Conservation (phyloP, 1,140 invertebrate species). For the Heliconius nattereri region DNA sequence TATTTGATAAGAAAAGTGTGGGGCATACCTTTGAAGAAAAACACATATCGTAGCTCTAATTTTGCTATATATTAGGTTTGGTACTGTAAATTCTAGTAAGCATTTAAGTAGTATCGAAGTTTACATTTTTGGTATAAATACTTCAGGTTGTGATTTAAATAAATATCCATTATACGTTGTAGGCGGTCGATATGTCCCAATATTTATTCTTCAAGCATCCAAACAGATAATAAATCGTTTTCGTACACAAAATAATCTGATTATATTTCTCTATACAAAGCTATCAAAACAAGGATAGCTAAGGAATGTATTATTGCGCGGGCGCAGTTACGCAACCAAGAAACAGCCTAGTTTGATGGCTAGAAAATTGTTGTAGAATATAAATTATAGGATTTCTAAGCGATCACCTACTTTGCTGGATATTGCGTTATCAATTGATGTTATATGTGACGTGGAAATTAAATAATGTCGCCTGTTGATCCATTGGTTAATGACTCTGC, state of each 20-base stretch:
- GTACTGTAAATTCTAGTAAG: no score
- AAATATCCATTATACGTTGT: not conserved
- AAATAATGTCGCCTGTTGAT: not conserved
- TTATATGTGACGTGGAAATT: conserved; percentile 8
- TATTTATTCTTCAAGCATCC: not conserved
- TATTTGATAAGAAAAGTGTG: not conserved
- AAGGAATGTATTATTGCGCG: conserved; percentile 24
- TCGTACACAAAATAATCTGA: not conserved
- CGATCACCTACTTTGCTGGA: not conserved
- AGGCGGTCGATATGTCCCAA: not conserved
- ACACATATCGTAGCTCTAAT: not conserved
- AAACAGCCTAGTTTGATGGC: conserved; percentile 19
- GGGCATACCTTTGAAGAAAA: not conserved
- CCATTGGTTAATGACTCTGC: not conserved
- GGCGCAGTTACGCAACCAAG: conserved; percentile 23
- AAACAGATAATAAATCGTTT: not conserved
- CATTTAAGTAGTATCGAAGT: no score
- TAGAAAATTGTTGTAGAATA: conserved; percentile 18
- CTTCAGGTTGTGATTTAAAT: not conserved
- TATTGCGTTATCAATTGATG: conserved; percentile 10
- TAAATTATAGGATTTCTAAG: conserved; percentile 23
- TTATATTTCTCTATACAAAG: conserved; percentile 18
- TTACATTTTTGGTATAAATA: not conserved
- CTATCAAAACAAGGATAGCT: conserved; percentile 25
- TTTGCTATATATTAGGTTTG: not conserved